Evolutionary conservation across 2,113 vertebrate genomes (phyloP).

Genomic region (Leucoraja erinaceus): DNA sequence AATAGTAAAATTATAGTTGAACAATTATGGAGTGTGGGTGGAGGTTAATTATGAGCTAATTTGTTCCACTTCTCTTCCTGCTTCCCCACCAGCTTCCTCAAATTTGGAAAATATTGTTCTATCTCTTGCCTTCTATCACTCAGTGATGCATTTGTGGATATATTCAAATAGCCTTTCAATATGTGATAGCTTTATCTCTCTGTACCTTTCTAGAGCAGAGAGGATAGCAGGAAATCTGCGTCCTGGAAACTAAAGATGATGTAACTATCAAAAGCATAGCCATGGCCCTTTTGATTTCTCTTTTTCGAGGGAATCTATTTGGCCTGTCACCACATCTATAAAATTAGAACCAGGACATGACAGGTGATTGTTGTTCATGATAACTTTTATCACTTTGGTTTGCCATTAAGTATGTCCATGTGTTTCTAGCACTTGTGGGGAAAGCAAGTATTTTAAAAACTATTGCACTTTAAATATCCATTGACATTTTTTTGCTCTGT

Average conservation of each 20-base stretch:
- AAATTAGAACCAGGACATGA: neutral
- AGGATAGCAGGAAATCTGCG: neutral
- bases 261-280: neutral
- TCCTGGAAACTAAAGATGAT: neutral
- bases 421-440: neutral
- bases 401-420: neutral
- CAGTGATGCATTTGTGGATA: neutral
- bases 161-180: slow-evolving; percentile 8
- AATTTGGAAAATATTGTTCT: too few species aligned
- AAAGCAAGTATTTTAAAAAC: neutral
- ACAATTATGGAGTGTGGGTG: too few species aligned
- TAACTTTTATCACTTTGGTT: neutral
- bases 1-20: too few species aligned
- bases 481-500: neutral
- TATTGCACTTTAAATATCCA: neutral
- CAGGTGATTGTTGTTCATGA: neutral
- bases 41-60: neutral
- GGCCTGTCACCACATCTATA: neutral
- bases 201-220: neutral
- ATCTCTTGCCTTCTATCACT: too few species aligned
- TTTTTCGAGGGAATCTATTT: neutral
- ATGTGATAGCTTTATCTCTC: neutral
- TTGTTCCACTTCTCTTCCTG: too few species aligned
- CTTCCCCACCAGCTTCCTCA: too few species aligned
- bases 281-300: neutral